Evolutionary conservation across 2,888 invertebrate species (phyloP).

Genomic region (Lysandra bellargus): DNA sequence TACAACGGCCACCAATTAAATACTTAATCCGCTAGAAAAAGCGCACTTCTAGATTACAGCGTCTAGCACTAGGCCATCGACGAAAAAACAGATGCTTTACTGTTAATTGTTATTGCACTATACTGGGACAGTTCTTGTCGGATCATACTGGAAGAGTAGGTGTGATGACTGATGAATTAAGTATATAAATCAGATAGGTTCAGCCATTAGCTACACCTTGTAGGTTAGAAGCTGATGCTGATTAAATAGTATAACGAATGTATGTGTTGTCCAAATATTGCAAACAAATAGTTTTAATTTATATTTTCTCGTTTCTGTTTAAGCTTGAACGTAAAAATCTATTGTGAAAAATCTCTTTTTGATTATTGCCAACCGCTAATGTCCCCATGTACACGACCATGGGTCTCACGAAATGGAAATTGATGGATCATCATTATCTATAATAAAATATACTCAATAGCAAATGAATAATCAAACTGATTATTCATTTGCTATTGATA

Average conservation of each 20-base stretch:
- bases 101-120: background rate
- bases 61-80: background rate
- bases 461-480: too few relatives aligned
- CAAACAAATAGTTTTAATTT: too few relatives aligned
- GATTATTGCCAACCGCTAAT: too few relatives aligned
- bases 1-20: constrained; percentile 59
- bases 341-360: too few relatives aligned
- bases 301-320: too few relatives aligned
- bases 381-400: too few relatives aligned
- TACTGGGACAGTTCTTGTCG: background rate
- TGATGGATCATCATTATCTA: background rate
- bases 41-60: constrained; percentile 26
- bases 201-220: background rate
- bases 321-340: too few relatives aligned
- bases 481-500: constrained; percentile 1
- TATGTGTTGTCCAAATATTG: too few relatives aligned
- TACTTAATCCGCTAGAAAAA: constrained; percentile 53
- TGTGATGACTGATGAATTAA: background rate
- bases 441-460: too few relatives aligned
- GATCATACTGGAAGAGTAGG: background rate
- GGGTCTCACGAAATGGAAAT: background rate
- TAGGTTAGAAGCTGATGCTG: background rate
- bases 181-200: background rate
- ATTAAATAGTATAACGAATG: too few relatives aligned
- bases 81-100: background rate